A percentile compares a stretch with the other conserved stretches of the same genome.
These are phyloP conservation scores for Pseudachorutes palmiensis DNA, from an alignment of 1,140 invertebrate genomes.

Conservation along the genomic window DNA sequence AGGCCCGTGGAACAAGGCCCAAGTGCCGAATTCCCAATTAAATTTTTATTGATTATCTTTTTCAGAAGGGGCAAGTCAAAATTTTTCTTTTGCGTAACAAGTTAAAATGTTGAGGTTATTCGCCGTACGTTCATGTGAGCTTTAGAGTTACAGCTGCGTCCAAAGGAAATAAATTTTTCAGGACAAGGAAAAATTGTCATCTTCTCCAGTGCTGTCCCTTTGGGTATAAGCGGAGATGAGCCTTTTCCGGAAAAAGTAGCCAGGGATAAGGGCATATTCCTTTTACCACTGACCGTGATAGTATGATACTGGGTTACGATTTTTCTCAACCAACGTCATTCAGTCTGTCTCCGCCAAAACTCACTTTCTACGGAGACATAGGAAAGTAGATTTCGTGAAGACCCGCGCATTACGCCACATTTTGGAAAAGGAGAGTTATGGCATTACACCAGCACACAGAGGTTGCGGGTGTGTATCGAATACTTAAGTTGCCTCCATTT, in stretches of 20 bases:
- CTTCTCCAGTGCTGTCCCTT: background rate
- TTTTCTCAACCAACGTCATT: background rate
- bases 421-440: background rate
- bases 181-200: background rate
- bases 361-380: background rate
- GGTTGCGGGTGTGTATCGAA: background rate
- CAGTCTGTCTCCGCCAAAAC: background rate
- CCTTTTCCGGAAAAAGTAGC: background rate
- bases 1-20: no score
- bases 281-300: background rate
- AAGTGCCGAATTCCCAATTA: no score
- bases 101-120: no score
- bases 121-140: no score
- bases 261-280: background rate
- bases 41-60: no score
- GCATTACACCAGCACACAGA: no score
- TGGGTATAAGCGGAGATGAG: background rate
- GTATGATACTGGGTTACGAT: background rate
- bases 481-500: background rate
- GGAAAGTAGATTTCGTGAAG: background rate
- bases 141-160: background rate
- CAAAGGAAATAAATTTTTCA: background rate
- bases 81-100: no score
- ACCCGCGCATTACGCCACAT: background rate
- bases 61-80: no score